phyloP scores from a whole-genome alignment of 2,113 vertebrate genomes.

The Mus pahari region DNA sequence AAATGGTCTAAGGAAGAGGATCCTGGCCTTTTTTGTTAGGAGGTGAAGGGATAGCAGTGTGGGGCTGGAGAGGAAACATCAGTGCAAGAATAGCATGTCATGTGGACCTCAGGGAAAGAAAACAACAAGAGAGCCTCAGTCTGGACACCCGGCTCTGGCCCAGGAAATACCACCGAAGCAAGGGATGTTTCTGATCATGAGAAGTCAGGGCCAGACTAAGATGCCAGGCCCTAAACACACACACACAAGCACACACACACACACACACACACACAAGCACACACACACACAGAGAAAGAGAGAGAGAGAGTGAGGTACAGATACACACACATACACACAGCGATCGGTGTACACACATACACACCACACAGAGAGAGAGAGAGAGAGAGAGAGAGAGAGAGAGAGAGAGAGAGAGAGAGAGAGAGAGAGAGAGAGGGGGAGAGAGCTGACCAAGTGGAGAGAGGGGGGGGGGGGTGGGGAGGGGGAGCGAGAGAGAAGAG shows the following conservation, averaged over 20 bases:
- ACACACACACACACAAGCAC: neutral
- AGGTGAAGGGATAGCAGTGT: neutral
- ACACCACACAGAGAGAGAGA: too few relatives aligned
- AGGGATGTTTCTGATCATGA: neutral
- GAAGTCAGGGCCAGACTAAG: neutral
- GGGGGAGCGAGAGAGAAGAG: too few relatives aligned
- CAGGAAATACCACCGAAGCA: neutral
- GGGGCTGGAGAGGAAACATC: neutral
- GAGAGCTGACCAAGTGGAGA: too few relatives aligned
- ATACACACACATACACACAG: neutral
- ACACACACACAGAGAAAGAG: too few relatives aligned
- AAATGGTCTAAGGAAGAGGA: neutral
- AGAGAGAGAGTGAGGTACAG: too few relatives aligned
- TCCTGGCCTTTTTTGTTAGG: neutral
- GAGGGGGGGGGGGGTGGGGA: too few relatives aligned
- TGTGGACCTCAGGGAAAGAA: neutral
- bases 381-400: too few relatives aligned
- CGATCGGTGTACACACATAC: too few relatives aligned
- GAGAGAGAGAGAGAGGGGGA: neutral
- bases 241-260: neutral
- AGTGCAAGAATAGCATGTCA: neutral
- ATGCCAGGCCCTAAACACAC: neutral
- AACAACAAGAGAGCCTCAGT: neutral
- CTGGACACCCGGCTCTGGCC: neutral
- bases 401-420: too few relatives aligned